Conservation (phyloP, 2,888 invertebrate species). For the Stratiomys singularior region DNA sequence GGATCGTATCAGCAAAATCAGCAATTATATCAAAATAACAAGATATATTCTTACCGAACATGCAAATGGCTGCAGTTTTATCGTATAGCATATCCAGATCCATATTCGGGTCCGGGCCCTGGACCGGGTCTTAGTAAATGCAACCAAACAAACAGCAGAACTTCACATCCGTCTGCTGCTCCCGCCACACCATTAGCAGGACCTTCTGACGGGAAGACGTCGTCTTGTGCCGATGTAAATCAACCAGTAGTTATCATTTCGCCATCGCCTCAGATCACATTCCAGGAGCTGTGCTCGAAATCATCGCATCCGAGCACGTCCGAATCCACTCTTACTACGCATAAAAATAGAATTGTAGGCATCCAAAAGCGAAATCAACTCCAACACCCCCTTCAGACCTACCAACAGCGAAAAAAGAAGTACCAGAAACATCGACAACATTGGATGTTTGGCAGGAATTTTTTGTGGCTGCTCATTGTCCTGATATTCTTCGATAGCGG, state of each 20-base stretch:
- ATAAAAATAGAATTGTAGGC: not conserved
- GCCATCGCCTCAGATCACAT: not conserved
- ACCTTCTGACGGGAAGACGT: not conserved
- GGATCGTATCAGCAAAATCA: not conserved
- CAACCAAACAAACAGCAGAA: not conserved
- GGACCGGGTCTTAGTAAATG: constrained; percentile 42
- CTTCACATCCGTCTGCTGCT: not conserved
- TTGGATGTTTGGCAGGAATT: constrained; percentile 54
- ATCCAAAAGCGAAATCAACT: not conserved
- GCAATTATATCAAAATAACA: not conserved
- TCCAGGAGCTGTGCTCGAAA: not conserved
- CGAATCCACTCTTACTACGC: not conserved
- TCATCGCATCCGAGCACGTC: too few relatives aligned
- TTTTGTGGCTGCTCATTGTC: constrained; percentile 62
- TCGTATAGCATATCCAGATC: constrained; percentile 49
- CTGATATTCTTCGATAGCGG: constrained; percentile 61
- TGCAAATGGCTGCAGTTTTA: constrained; percentile 45
- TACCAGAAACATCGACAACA: constrained; percentile 41
- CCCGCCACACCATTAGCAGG: not conserved
- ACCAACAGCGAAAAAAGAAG: not conserved
- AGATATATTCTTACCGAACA: constrained; percentile 30
- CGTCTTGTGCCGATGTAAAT: not conserved
- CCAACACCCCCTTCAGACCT: constrained; percentile 5
- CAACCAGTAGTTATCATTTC: constrained; percentile 10
- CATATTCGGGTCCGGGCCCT: constrained; percentile 49